Evolutionary conservation across 2,113 vertebrate species (phyloP).

Genomic region (Mustela nigripes): DNA sequence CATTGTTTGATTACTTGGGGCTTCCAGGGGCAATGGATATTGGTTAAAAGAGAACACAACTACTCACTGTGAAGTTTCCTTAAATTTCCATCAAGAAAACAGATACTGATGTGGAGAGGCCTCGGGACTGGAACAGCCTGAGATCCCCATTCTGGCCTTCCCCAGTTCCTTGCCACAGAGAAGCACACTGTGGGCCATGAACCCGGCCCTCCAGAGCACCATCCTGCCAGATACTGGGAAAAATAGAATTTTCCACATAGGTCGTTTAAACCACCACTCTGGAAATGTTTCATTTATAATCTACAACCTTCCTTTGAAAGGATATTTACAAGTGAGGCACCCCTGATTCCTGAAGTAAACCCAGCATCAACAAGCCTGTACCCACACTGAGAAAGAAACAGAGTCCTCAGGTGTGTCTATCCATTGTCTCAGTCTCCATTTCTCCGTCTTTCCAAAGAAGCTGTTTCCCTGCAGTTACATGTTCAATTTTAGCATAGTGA

Average conservation of each 20-base stretch:
- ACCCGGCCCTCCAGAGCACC: background rate
- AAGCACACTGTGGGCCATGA: background rate
- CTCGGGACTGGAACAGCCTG: background rate
- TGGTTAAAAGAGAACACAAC: conserved; percentile 1
- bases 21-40: background rate
- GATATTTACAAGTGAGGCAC: background rate
- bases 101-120: background rate
- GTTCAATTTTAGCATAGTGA: conserved; percentile 14
- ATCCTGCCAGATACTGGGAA: background rate
- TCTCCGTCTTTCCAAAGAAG: background rate
- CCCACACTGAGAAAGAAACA: background rate
- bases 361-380: background rate
- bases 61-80: background rate
- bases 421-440: background rate
- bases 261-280: background rate
- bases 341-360: background rate
- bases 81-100: background rate
- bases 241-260: background rate
- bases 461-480: conserved; percentile 5
- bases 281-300: background rate
- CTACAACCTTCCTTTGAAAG: background rate
- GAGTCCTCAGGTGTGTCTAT: background rate
- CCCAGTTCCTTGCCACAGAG: background rate
- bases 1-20: background rate
- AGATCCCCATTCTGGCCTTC: too few species aligned